Evolutionary conservation across 92 coral and sea anemone species (phyloP), one percentile per base, ranked within the genome.

Genomic region (Umimayanthus kanabou): DNA sequence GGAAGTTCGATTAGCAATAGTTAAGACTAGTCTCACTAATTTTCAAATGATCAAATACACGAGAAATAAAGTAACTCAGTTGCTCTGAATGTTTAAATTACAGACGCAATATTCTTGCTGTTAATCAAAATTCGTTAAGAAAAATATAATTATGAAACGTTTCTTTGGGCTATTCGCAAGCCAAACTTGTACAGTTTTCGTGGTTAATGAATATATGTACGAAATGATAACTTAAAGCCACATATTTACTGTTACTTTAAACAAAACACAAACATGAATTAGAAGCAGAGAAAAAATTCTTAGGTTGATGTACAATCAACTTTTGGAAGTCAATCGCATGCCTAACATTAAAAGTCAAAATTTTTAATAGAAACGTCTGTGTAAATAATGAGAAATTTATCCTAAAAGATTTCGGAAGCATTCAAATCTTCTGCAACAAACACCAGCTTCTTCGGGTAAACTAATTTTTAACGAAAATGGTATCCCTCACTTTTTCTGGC

Each of bases 391-490:
- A 30, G 5, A 81, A 61, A 43, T 81, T 82, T 69, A 69, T 25
- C 77, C 64, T 82, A 70, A 43, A 82, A 69, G 61, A 43, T 82
- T 82, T 83, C 25, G 78, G 78, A 83, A 83, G 87, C 65, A 43
- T 45, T 83, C 25, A 55, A 80, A 30, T 22, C 67, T 43, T 47
- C 18, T 10, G 78, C 33, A 30, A 42, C 65, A 71, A 80, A 80
- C 30, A 80, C 64, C 29, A 16, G 84, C 33, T 80, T 23, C 45
- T 80, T 26, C 9, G 42, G 42, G 42, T 55, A 29, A n/a, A 53
- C 49, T 80, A 80, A 80, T 53, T 11, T 33, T 23, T 69, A 28
- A 70, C 20, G 39, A 81, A 83, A 29, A 83, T 2, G 29, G 78
- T 50, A 15, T 83, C 20, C 30, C 30, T 83, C 4, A 20, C 11